These are phyloP conservation scores for Sarcophaga peregrina DNA, from an alignment of 1,140 invertebrate genomes.

Conservation along the genomic window DNA sequence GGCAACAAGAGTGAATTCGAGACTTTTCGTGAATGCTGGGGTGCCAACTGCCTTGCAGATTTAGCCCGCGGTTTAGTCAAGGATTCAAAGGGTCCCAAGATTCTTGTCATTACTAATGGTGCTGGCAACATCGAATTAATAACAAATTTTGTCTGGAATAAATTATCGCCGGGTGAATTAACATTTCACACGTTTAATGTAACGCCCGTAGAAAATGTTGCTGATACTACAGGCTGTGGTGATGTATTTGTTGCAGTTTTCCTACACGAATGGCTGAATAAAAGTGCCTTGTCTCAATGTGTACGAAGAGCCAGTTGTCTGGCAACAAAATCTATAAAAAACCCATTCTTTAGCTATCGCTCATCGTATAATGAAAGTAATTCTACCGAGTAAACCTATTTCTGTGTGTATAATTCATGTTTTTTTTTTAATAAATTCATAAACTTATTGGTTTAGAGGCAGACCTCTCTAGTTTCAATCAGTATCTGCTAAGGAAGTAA, in stretches of 20 bases:
- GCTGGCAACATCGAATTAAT: constrained; percentile 51
- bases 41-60: background rate
- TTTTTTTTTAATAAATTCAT: too few relatives aligned
- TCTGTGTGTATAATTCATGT: too few relatives aligned
- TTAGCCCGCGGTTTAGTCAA: background rate
- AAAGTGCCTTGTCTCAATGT: constrained; percentile 56
- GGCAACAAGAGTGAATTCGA: constrained; percentile 78
- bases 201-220: constrained; percentile 58
- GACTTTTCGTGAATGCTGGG: constrained; percentile 63
- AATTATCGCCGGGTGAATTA: constrained; percentile 46
- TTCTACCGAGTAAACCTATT: too few relatives aligned
- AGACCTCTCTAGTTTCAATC: too few relatives aligned
- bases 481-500: too few relatives aligned
- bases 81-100: background rate
- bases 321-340: background rate
- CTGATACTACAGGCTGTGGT: constrained; percentile 84
- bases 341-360: background rate
- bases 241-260: constrained; percentile 84
- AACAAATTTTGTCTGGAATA: constrained; percentile 54
- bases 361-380: background rate
- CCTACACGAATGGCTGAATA: constrained; percentile 68
- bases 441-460: too few relatives aligned
- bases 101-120: constrained; percentile 57
- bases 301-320: constrained; percentile 51
- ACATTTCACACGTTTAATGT: constrained; percentile 52